phyloP scores from a whole-genome alignment of 2,113 vertebrate genomes.

The Tauraco erythrolophus region DNA sequence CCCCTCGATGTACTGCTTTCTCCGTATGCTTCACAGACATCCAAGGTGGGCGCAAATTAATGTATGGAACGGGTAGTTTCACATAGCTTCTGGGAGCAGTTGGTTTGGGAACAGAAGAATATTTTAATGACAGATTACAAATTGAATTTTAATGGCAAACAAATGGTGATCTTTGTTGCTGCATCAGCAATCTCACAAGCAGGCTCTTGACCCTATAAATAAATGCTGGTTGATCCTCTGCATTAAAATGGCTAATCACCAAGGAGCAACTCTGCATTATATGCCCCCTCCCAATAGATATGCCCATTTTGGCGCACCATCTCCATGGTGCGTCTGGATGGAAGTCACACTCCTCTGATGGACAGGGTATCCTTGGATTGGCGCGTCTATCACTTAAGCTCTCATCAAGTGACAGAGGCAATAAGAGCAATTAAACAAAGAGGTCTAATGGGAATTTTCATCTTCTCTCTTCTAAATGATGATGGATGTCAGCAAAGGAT shows the following conservation, averaged over 20 bases:
- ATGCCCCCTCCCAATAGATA: rapidly evolving
- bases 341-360: neutral
- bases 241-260: neutral
- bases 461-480: constrained; percentile 1
- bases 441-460: neutral
- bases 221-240: neutral
- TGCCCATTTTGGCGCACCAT: rapidly evolving
- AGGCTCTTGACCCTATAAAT: neutral
- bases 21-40: neutral
- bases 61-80: neutral
- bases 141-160: constrained; percentile 33
- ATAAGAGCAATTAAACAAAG: constrained; percentile 19
- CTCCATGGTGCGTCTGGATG: rapidly evolving
- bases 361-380: neutral
- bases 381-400: neutral
- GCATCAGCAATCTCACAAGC: neutral
- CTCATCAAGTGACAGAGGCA: neutral
- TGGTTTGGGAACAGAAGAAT: neutral
- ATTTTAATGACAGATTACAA: constrained; percentile 16
- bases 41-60: neutral
- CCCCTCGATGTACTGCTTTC: neutral
- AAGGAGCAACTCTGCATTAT: neutral
- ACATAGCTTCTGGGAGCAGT: neutral
- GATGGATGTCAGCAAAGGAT: neutral
- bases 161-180: neutral